phyloP scores from a whole-genome alignment of 2,888 invertebrate species.

The Ectropis crepuscularia region DNA sequence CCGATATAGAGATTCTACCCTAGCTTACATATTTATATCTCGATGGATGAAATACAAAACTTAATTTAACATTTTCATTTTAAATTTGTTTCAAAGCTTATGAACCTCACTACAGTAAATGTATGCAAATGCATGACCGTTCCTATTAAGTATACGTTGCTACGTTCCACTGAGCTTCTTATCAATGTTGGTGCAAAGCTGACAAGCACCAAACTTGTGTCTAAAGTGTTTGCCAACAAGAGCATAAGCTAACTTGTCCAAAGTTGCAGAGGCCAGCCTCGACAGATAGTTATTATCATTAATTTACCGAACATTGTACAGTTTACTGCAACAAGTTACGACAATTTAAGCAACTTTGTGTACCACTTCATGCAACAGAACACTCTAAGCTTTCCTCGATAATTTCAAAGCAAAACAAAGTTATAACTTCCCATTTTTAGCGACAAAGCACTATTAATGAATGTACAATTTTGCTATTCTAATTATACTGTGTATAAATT shows the following conservation, averaged over 20 bases:
- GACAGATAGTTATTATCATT: constrained; percentile 9
- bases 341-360: not conserved
- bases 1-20: no score
- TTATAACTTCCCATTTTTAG: no score
- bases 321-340: not conserved
- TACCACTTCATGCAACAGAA: no score
- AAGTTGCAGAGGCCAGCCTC: constrained; percentile 17
- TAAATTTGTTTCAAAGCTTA: not conserved
- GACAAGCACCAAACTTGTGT: constrained; percentile 19
- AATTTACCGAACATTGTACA: constrained; percentile 9
- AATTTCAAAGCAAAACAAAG: not conserved
- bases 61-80: no score
- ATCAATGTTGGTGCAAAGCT: constrained; percentile 24
- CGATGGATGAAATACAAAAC: no score
- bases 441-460: no score
- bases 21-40: no score
- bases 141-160: constrained; percentile 2
- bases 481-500: no score
- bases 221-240: constrained; percentile 15
- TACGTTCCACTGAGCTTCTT: constrained; percentile 20
- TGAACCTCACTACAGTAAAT: not conserved
- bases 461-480: no score
- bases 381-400: not conserved
- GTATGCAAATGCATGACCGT: constrained; percentile 14
- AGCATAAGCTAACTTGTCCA: constrained; percentile 30